Evolutionary conservation across 1,140 invertebrate genomes (phyloP).

Genomic region (Temnothorax nylanderi): DNA sequence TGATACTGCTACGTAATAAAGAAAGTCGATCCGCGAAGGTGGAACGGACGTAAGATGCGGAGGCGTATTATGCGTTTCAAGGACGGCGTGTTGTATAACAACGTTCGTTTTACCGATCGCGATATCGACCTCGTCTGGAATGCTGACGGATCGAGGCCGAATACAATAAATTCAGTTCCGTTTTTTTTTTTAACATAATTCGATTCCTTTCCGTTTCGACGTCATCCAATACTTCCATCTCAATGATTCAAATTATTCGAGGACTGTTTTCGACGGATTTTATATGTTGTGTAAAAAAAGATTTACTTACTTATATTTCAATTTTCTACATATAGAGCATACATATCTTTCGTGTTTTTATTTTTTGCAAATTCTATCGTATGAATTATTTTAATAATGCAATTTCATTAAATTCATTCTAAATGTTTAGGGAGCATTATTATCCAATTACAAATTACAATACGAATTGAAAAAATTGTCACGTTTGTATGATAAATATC

Average conservation of each 20-base stretch:
- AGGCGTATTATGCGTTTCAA: slow-evolving; percentile 71
- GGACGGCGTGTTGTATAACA: slow-evolving; percentile 70
- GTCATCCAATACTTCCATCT: neutral
- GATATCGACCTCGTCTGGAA: slow-evolving; percentile 70
- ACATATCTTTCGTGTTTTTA: neutral
- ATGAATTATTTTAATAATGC: neutral
- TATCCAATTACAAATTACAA: neutral
- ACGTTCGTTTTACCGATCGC: slow-evolving; percentile 66
- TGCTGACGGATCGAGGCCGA: slow-evolving; percentile 32
- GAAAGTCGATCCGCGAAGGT: slow-evolving; percentile 46
- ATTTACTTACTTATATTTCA: neutral
- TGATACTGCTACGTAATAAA: slow-evolving; percentile 48
- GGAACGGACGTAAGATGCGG: slow-evolving; percentile 36
- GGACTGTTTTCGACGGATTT: neutral
- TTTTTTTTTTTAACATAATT: neutral
- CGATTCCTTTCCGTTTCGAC: slow-evolving; percentile 8
- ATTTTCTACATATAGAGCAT: neutral
- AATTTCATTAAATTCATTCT: neutral
- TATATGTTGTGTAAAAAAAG: neutral
- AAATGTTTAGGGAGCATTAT: neutral
- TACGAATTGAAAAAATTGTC: neutral
- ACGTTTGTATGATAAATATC: neutral
- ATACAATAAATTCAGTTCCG: slow-evolving; percentile 13
- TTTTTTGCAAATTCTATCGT: neutral
- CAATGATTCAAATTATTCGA: slow-evolving; percentile 3